Evolutionary conservation across 2,797 vertebrate species (phyloP), one percentile per base, ranked within the genome.

Genomic region (Lutjanus campechanus): DNA sequence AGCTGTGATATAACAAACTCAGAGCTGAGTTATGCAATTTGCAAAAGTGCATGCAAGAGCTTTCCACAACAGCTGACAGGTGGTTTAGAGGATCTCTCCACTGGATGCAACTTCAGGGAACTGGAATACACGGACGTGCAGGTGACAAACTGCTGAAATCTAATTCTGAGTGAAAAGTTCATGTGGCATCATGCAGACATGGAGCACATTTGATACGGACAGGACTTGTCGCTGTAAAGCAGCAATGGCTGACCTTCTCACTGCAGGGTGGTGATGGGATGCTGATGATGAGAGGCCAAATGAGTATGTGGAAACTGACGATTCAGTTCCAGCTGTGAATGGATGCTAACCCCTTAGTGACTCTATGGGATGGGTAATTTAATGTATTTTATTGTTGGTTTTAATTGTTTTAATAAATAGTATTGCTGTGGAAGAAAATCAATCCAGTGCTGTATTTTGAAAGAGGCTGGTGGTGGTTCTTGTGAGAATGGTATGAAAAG

Each of bases 321-420:
- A 64, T 19, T 41, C 13, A 36, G 19, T 22, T 62, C 36, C 40
- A 29, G 20, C 13, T 43, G 49, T 47, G 49, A 73, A 13, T 47
- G 44, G 47, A 73, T 20, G 25, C 46, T 64, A 54, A 65, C 22
- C 40, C 22, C 36, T 11, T 1, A 66, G 25, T 22, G 65, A 69
- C n/a, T 70, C 29, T 9, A 16, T 16, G 11, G 2, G 17, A 58
- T 20, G 50, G 3, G 36, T n/a, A 20, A 16, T 36, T 72, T 19
- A 71, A 46, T 61, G 40, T 43, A 20, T 62, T 77, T 54, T 41
- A 56, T 40, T 81, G 61, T 78, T 74, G 69, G 40, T 64, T 76
- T 72, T 29, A 11, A 64, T 47, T 54, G 43, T 69, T 78, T 63
- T 44, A 88, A 84, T 87, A 77, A 85, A 84, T 41, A 29, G 59